phyloP scores from a whole-genome alignment of 2,888 invertebrate species.

The Arge pagana region DNA sequence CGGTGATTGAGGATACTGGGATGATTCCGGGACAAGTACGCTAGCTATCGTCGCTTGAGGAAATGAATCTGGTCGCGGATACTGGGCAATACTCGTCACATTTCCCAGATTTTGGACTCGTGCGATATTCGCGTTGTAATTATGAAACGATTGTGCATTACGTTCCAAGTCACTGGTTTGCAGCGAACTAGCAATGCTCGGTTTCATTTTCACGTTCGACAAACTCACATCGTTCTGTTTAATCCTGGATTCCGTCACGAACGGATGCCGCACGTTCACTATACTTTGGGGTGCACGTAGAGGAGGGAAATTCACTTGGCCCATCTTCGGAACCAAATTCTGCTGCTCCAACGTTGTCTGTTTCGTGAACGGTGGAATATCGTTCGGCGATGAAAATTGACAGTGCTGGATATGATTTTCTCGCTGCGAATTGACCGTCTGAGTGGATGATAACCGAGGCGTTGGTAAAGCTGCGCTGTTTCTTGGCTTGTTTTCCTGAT shows the following conservation, averaged over 20 bases:
- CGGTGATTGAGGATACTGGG: slow-evolving; percentile 45
- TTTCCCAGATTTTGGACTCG: slow-evolving; percentile 39
- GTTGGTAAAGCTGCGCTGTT: slow-evolving; percentile 31
- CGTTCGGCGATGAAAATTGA: slow-evolving; percentile 26
- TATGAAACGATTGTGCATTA: slow-evolving; percentile 38
- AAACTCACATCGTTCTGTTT: slow-evolving; percentile 31
- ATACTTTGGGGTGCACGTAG: slow-evolving; percentile 46
- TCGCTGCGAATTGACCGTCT: slow-evolving; percentile 30
- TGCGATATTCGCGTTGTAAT: slow-evolving; percentile 39
- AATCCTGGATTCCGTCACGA: slow-evolving; percentile 43
- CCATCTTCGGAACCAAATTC: slow-evolving; percentile 35
- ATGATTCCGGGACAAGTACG: slow-evolving; percentile 42
- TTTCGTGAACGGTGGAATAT: slow-evolving; percentile 30
- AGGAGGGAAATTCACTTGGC: slow-evolving; percentile 45
- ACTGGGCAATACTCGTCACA: slow-evolving; percentile 41
- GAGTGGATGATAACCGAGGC: slow-evolving; percentile 26
- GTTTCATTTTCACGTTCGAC: neutral
- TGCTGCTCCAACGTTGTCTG: slow-evolving; percentile 38
- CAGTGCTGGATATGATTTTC: no score
- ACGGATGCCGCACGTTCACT: slow-evolving; percentile 45
- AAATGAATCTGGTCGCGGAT: slow-evolving; percentile 43
- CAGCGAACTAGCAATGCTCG: slow-evolving; percentile 28
- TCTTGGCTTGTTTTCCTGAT: slow-evolving; percentile 37
- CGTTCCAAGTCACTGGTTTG: slow-evolving; percentile 38
- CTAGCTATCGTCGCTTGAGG: slow-evolving; percentile 42